phyloP scores from a whole-genome alignment of 2,797 vertebrate species.

The Hyperoplus immaculatus region DNA sequence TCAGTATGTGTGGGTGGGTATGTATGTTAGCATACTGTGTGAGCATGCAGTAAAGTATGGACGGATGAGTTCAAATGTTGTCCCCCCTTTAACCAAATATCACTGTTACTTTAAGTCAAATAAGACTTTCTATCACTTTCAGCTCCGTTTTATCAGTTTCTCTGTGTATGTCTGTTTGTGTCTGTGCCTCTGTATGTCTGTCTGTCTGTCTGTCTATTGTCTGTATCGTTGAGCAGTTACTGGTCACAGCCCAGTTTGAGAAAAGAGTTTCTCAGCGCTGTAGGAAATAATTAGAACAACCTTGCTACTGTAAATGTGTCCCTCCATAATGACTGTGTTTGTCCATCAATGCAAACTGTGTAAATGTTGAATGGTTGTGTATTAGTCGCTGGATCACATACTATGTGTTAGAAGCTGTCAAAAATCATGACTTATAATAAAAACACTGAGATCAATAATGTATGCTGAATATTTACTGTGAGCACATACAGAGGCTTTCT shows the following conservation, averaged over 20 bases:
- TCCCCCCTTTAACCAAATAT: conserved; percentile 58
- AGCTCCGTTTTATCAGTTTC: conserved; percentile 52
- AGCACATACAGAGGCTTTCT: conserved; percentile 71
- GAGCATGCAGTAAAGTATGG: conserved; percentile 47
- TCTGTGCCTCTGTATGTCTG: conserved; percentile 50
- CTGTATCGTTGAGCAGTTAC: conserved; percentile 62
- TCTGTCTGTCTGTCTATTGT: conserved; percentile 54
- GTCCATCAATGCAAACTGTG: conserved; percentile 65
- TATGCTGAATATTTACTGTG: conserved; percentile 78
- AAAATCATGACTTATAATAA: conserved; percentile 52
- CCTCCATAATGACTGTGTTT: conserved; percentile 57
- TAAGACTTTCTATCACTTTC: conserved; percentile 37
- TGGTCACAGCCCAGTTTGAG: conserved; percentile 58
- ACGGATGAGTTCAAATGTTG: conserved; percentile 31
- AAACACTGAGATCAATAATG: conserved; percentile 68
- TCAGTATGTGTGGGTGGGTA: conserved; percentile 25
- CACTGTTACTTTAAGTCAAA: conserved; percentile 57
- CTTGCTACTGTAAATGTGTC: conserved; percentile 56
- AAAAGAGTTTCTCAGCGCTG: conserved; percentile 50
- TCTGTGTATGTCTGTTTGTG: conserved; percentile 40
- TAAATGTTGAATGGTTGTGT: conserved; percentile 70
- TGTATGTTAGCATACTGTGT: conserved; percentile 36
- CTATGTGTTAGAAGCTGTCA: conserved; percentile 58
- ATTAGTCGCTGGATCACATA: conserved; percentile 64
- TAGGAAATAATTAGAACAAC: conserved; percentile 68